Base-by-base conservation (phyloP, 2,113 vertebrate species). In the Ciconia stormi region DNA sequence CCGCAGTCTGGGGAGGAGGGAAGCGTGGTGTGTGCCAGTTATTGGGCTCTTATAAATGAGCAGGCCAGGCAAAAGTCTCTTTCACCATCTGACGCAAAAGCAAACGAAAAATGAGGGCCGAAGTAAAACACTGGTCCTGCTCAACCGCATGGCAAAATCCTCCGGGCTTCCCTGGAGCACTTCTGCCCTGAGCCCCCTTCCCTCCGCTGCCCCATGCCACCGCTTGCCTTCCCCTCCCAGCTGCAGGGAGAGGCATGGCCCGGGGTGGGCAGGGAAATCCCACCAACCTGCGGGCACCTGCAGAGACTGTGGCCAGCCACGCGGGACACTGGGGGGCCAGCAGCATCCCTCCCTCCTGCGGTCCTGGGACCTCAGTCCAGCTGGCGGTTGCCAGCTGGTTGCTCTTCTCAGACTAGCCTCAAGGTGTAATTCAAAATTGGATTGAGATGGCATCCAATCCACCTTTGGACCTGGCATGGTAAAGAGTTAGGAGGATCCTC, bases 141-240 rank as follows among this genome's bases (percentile, higher is more conserved):
- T 80, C 36, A n/a, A 27, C 13, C 2, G 0, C 10, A 7, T 9
- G 46, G 22, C n/a, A 97, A 62, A 92, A 63, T 58, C 20, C 67
- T 26, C 10, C 14, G 3, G 6, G 16, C 56, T 34, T 72, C 21
- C 27, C 10, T 49, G 38, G 38, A 65, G 19, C 27, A 44, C 7
- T 6, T 89, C 16, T 19, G 87, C 13, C 13, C 21, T 0, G 2
- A 93, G 4, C 5, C 11, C 6, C 52, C 73, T 46, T 78, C 17
- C 16, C 15, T 82, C 36, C 4, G 0, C 25, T 44, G 30, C 16
- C 21, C 18, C 0, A 0, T 23, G 26, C 26, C 79, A 29, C 22
- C 0, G 0, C 9, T 36, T 8, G 1, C n/a, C 21, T 92, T 49
- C 46, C 10, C n/a, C 72, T 70, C 62, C 14, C 50, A 62, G 22